Conservation (phyloP, 2,888 invertebrate genomes). For the Eupithecia subfuscata region DNA sequence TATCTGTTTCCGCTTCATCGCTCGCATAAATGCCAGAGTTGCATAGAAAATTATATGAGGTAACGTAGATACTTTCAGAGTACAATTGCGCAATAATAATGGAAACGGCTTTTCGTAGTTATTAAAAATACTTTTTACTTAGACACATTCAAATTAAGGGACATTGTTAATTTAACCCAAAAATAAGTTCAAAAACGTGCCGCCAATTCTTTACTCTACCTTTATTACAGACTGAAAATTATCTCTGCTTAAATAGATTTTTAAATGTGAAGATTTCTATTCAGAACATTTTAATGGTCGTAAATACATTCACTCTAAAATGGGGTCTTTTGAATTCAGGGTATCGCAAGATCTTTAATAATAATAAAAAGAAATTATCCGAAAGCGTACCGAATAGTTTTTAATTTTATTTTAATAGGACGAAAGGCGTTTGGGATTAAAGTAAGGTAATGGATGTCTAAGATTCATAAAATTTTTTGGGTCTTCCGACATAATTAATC, state of each 20-base stretch:
- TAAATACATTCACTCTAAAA: no score
- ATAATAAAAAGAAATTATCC: neutral
- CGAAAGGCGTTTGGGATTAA: neutral
- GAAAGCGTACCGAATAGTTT: neutral
- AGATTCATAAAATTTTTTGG: neutral
- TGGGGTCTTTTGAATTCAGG: slow-evolving; percentile 14
- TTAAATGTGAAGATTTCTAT: slow-evolving; percentile 12
- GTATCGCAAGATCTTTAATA: neutral
- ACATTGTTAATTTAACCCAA: neutral
- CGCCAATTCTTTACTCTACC: neutral
- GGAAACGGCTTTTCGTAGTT: neutral
- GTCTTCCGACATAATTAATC: neutral
- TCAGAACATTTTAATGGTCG: slow-evolving; percentile 17
- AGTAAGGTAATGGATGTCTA: no score
- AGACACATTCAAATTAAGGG: neutral
- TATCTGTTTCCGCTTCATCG: no score
- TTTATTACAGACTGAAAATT: neutral
- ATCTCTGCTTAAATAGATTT: neutral
- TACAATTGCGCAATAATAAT: neutral
- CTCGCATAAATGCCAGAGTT: neutral
- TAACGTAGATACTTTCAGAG: neutral
- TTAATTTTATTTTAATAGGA: neutral
- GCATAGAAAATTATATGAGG: neutral
- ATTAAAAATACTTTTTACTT: neutral
- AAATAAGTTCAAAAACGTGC: neutral